These are phyloP conservation scores for Pseudopleuronectes americanus DNA, from an alignment of 2,797 vertebrate genomes.

Conservation along the genomic window DNA sequence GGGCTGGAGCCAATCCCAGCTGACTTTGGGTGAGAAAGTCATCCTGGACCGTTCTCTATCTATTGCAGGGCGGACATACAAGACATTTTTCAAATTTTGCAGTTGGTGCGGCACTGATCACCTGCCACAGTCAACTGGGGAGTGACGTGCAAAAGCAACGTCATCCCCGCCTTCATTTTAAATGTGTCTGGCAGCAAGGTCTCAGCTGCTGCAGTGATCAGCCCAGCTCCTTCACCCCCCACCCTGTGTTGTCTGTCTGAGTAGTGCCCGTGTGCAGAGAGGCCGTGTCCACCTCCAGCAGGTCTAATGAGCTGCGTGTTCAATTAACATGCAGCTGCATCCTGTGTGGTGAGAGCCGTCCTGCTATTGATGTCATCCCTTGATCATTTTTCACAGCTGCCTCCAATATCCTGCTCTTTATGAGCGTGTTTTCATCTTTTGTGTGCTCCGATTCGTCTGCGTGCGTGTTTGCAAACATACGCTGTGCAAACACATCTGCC, in stretches of 20 bases:
- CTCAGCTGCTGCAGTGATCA: neutral
- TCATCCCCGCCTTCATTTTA: neutral
- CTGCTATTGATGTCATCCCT: constrained; percentile 79
- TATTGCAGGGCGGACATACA: no score
- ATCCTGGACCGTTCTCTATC: no score
- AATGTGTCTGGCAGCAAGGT: neutral
- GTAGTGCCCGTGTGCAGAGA: constrained; percentile 18
- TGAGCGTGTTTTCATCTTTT: constrained; percentile 77
- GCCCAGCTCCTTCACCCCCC: constrained; percentile 1
- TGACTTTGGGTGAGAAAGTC: no score
- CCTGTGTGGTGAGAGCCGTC: constrained; percentile 64
- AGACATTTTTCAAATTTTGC: no score
- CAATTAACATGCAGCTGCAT: constrained; percentile 78
- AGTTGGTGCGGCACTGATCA: neutral
- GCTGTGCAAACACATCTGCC: constrained; percentile 68
- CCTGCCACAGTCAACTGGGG: neutral
- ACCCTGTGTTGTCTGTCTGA: constrained; percentile 33
- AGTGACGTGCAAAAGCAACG: neutral
- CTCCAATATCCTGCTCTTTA: constrained; percentile 82
- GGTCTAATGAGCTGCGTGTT: constrained; percentile 69
- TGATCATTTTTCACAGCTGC: constrained; percentile 79
- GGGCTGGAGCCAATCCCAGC: no score
- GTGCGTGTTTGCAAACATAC: constrained; percentile 69
- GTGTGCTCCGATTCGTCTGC: constrained; percentile 62
- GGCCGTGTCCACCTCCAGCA: constrained; percentile 47